phyloP scores from a whole-genome alignment of 1,140 invertebrate species.

The Eumaeus atala region DNA sequence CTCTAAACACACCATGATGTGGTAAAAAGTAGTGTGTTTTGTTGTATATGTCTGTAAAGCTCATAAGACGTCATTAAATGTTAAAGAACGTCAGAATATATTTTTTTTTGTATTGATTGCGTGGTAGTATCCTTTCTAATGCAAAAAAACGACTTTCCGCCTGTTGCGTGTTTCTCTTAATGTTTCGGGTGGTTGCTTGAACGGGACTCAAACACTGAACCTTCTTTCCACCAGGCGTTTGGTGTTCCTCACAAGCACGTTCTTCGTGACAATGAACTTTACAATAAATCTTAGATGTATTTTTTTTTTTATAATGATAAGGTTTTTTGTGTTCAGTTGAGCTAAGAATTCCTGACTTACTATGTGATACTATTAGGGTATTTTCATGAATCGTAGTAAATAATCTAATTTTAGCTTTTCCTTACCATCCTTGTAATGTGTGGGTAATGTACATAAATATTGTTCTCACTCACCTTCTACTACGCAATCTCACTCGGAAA shows the following conservation, averaged over 20 bases:
- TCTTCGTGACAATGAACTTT: neutral
- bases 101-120: constrained; percentile 2
- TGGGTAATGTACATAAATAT: no score
- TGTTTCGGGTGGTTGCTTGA: neutral
- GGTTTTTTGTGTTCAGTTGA: neutral
- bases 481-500: no score
- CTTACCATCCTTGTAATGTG: no score
- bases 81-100: neutral
- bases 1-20: constrained; percentile 9
- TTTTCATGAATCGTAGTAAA: no score
- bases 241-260: constrained; percentile 1
- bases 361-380: no score
- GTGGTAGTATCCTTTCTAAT: neutral
- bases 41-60: neutral
- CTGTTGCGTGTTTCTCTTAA: constrained; percentile 3
- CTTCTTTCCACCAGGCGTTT: neutral
- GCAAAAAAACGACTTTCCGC: neutral
- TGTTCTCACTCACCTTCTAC: no score
- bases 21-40: constrained; percentile 1
- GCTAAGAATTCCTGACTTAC: no score
- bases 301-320: neutral
- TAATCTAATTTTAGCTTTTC: no score
- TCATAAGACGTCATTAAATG: neutral
- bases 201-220: neutral
- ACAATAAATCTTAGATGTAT: neutral